Conservation (phyloP, 2,113 vertebrate genomes). For the Macquaria ambigua region DNA sequence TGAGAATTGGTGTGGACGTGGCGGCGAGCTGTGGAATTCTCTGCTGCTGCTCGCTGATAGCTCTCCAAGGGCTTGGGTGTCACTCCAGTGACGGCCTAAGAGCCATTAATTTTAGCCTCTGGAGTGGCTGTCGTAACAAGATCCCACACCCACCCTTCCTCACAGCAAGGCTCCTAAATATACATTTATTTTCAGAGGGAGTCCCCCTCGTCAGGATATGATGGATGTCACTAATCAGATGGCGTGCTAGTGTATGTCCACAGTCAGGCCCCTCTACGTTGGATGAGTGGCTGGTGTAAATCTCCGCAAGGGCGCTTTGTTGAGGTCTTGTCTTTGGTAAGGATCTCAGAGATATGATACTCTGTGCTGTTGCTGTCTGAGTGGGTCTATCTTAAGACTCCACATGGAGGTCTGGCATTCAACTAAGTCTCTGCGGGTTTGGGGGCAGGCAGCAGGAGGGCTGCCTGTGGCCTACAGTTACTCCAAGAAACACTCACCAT, state of each 20-base stretch:
- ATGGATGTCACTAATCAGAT: constrained; percentile 83
- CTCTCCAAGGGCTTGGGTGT: constrained; percentile 80
- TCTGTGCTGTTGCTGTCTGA: constrained; percentile 81
- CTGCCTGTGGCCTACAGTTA: constrained; percentile 76
- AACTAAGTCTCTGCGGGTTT: constrained; percentile 80
- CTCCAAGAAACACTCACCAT: constrained; percentile 70
- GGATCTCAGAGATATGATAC: constrained; percentile 83
- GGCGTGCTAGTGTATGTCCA: constrained; percentile 73
- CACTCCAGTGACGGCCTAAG: constrained; percentile 79
- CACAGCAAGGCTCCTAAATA: constrained; percentile 78
- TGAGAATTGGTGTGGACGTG: constrained; percentile 82
- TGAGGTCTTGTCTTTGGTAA: constrained; percentile 79
- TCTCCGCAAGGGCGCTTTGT: constrained; percentile 70
- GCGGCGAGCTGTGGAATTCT: constrained; percentile 76
- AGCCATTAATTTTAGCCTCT: constrained; percentile 88
- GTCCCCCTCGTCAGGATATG: constrained; percentile 81
- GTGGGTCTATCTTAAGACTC: constrained; percentile 84
- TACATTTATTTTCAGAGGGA: constrained; percentile 84
- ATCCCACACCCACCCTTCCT: constrained; percentile 69
- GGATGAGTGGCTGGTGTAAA: constrained; percentile 72
- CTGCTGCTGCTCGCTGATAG: constrained; percentile 77
- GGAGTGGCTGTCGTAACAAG: constrained; percentile 82
- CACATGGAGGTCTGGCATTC: constrained; percentile 85
- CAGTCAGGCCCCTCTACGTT: constrained; percentile 60
- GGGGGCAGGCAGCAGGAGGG: constrained; percentile 70